A percentile compares a stretch with the other conserved stretches of the same genome.
phyloP scores from a whole-genome alignment of 2,797 vertebrate species.

The Martes flavigula region DNA sequence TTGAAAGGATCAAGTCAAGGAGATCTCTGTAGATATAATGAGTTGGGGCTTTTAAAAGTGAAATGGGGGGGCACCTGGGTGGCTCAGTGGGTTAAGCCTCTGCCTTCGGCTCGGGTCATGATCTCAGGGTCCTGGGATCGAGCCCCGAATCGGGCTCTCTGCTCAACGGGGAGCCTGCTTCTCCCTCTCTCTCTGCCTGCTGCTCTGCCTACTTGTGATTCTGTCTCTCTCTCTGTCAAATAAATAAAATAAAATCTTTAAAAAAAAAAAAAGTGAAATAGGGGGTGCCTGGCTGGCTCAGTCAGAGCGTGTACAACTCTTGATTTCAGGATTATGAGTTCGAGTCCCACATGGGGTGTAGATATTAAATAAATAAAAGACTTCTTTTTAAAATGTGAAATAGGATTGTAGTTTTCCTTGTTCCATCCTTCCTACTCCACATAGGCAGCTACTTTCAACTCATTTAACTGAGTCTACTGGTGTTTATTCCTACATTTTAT shows the following conservation, averaged over 20 bases:
- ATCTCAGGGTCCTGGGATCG: too few relatives aligned
- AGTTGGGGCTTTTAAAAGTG: background rate
- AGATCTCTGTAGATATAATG: background rate
- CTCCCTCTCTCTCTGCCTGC: too few relatives aligned
- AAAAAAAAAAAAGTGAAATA: background rate
- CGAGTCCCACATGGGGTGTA: background rate
- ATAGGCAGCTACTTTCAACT: background rate
- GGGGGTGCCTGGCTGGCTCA: background rate
- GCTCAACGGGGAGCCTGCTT: too few relatives aligned
- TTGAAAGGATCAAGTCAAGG: background rate
- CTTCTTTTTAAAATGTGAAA: background rate
- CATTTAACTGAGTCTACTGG: background rate
- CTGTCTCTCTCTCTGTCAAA: too few relatives aligned
- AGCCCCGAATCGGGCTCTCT: too few relatives aligned
- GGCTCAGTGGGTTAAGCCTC: too few relatives aligned
- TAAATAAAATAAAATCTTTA: too few relatives aligned
- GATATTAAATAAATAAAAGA: background rate
- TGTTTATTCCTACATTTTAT: background rate
- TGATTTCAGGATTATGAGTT: background rate
- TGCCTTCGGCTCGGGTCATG: too few relatives aligned
- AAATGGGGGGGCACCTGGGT: background rate
- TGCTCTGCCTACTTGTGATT: too few relatives aligned
- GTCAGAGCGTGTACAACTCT: background rate
- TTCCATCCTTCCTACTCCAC: background rate
- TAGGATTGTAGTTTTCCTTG: background rate